A percentile compares a stretch with the other conserved stretches of the same genome.
Evolutionary conservation across 1,140 invertebrate genomes (phyloP).

Genomic region (Tetramorium parvispinum): DNA sequence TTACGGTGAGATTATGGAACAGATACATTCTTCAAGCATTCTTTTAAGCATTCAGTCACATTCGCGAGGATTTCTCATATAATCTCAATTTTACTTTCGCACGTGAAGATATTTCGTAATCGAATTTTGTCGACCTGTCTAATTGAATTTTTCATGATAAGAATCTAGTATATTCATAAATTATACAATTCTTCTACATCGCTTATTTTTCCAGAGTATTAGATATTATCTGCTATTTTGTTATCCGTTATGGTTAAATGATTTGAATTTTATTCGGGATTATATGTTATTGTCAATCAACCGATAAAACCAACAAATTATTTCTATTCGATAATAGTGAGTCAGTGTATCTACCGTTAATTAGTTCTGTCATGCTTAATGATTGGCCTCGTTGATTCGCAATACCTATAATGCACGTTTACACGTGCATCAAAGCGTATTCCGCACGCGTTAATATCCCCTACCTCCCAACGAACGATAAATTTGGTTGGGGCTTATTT

Average conservation of each 20-base stretch:
- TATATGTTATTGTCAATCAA: conserved; percentile 14
- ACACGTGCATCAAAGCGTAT: conserved; percentile 42
- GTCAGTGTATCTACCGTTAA: conserved; percentile 24
- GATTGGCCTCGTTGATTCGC: conserved; percentile 32
- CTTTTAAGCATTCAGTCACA: not conserved
- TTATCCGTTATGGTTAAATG: not conserved
- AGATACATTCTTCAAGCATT: not conserved
- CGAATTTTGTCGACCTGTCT: not conserved
- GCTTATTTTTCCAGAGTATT: not conserved
- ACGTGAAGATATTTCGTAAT: not conserved
- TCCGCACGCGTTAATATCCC: conserved; percentile 44
- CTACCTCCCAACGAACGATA: conserved; percentile 4
- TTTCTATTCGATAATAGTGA: conserved; percentile 15
- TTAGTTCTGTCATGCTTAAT: conserved; percentile 31
- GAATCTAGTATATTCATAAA: not conserved
- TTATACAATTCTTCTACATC: too few relatives aligned
- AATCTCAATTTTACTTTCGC: not conserved
- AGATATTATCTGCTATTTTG: not conserved
- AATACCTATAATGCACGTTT: not conserved
- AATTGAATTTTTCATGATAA: not conserved
- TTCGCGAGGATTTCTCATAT: not conserved
- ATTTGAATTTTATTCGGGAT: not conserved
- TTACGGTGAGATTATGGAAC: not conserved
- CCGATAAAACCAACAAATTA: conserved; percentile 11
- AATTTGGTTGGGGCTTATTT: conserved; percentile 46